Percentiles rank a stretch among this genome's conserved stretches.
Conservation (phyloP, 1,140 invertebrate species). For the Stegodyphus mimosarum region DNA sequence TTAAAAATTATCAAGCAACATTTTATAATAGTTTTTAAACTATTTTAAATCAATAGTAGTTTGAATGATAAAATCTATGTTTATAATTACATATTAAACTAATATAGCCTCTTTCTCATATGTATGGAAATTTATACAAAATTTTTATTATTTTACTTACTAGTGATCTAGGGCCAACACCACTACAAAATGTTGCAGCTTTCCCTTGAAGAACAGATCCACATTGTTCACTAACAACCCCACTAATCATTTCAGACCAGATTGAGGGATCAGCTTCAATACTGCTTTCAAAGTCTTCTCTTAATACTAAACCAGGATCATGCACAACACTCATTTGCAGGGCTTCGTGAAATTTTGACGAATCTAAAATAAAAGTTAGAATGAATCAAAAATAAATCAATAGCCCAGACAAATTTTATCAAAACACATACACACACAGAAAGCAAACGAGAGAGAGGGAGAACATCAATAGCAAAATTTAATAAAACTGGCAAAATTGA, state of each 20-base stretch:
- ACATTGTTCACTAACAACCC: conserved; percentile 64
- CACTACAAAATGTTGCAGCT: conserved; percentile 66
- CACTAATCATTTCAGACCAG: conserved; percentile 63
- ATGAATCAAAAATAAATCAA: not conserved
- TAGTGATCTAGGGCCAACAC: conserved; percentile 64
- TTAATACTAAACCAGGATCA: conserved; percentile 66
- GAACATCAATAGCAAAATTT: too few species aligned
- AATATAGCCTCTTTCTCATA: too few species aligned
- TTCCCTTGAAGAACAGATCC: conserved; percentile 66
- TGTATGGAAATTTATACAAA: too few species aligned
- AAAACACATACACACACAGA: too few species aligned
- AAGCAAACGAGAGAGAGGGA: too few species aligned
- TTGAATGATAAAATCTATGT: too few species aligned
- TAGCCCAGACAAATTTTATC: too few species aligned
- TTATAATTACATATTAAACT: too few species aligned
- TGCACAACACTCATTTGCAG: conserved; percentile 63
- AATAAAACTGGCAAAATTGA: too few species aligned
- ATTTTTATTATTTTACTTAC: conserved; percentile 56
- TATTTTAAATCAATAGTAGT: too few species aligned
- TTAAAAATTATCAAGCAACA: too few species aligned
- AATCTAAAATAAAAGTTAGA: not conserved
- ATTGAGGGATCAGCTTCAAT: conserved; percentile 19
- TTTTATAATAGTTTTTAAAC: too few species aligned
- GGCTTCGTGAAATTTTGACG: conserved; percentile 6
- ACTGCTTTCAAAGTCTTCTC: conserved; percentile 68